Evolutionary conservation across 2,888 invertebrate species (phyloP).

Genomic region (Biston betularia): DNA sequence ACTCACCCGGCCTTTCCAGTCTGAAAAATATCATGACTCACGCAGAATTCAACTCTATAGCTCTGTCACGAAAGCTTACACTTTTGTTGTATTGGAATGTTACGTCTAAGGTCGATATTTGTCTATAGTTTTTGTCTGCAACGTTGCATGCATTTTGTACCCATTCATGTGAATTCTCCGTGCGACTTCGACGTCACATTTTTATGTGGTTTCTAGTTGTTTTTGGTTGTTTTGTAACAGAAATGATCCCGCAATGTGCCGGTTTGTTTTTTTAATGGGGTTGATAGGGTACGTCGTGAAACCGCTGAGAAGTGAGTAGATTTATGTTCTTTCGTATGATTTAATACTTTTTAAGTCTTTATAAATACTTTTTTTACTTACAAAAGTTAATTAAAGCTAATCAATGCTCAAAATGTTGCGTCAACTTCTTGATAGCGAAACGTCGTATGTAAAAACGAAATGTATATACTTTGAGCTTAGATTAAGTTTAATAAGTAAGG

Average conservation of each 20-base stretch:
- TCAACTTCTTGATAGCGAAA: too few relatives aligned
- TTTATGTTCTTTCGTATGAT: not conserved
- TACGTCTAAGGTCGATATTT: slow-evolving; percentile 46
- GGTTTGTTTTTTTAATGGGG: slow-evolving; percentile 47
- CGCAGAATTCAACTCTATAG: slow-evolving; percentile 16
- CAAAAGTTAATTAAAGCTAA: too few relatives aligned
- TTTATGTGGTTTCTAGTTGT: slow-evolving; percentile 39
- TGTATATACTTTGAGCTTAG: too few relatives aligned
- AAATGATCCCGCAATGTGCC: slow-evolving; percentile 57
- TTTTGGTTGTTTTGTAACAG: slow-evolving; percentile 27
- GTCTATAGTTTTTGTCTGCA: slow-evolving; percentile 31
- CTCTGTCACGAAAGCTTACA: slow-evolving; percentile 4
- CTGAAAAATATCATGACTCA: slow-evolving; percentile 28
- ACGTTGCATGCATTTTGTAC: slow-evolving; percentile 18
- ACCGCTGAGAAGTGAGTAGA: slow-evolving; percentile 48
- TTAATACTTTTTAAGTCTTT: not conserved
- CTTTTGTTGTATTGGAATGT: not conserved
- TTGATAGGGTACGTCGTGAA: slow-evolving; percentile 48
- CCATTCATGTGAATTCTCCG: slow-evolving; percentile 41
- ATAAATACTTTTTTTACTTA: too few relatives aligned
- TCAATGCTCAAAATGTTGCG: too few relatives aligned
- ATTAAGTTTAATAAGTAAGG: too few relatives aligned
- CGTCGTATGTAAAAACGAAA: too few relatives aligned
- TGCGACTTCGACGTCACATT: slow-evolving; percentile 44
- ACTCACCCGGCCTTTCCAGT: slow-evolving; percentile 43